Evolutionary conservation across 2,888 invertebrate species (phyloP), one percentile per base, ranked within the genome.

Genomic region (Eulithis prunata): DNA sequence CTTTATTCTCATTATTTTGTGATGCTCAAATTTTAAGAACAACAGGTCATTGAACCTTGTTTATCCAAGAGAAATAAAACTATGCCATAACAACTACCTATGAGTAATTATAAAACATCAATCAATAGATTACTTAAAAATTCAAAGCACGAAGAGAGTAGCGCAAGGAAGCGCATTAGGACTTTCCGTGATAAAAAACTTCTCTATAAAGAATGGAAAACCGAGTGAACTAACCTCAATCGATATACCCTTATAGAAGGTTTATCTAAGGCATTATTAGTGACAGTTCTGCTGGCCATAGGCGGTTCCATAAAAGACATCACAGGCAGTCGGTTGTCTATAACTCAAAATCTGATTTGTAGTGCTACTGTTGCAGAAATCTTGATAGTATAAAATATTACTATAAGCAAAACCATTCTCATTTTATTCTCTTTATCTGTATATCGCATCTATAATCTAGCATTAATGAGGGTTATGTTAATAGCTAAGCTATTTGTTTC

Each of bases 241-340:
- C 54, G 49, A 62, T 41, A 60, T 58, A 60, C 55, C 64, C 56
- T 53, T 55, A 62, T 51, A 56, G 58, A 56, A 46, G 47, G n/a
- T 55, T 41, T 46, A 56, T 49, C 59, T 51, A 28, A 49, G 47
- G 36, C 54, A 32, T 57, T 63, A 62, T 58, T 46, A 56, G 53
- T 56, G 51, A 38, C 38, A 11, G 45, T 51, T 55, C 57, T 63
- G 46, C 52, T 47, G 41, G 47, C 14, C 53, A 47, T 12, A 54
- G 51, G 64, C 65, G 67, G 63, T 41, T n/a, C 70, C 72, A 28
- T 70, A 69, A 60, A 69, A 6, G 68, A 47, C 57, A 57, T 68
- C 60, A 64, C 55, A 66, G 46, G 56, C 52, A 57, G 63, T 56
- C 53, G 51, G 38, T 41, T 14, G 53, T 38, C 38, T 14, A 38